Conservation (phyloP, 2,888 invertebrate species). For the Chrysodeixis includens region DNA sequence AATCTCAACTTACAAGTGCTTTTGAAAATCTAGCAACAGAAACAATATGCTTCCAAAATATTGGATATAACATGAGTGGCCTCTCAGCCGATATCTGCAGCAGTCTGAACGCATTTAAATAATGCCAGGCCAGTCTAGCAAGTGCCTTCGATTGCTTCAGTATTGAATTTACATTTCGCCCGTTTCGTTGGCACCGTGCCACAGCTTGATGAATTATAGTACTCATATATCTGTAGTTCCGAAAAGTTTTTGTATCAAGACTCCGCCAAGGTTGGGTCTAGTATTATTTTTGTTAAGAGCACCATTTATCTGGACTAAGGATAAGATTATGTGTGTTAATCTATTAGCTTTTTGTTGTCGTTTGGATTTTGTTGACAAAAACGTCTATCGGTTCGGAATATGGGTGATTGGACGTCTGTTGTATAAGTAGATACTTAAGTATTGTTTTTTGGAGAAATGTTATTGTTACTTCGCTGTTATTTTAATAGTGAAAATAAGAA, state of each 20-base stretch:
- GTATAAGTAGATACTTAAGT: background rate
- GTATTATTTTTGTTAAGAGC: constrained; percentile 33
- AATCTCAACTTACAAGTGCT: background rate
- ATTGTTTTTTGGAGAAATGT: background rate
- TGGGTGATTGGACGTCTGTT: background rate
- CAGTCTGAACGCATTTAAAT: constrained; percentile 61
- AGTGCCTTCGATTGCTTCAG: constrained; percentile 64
- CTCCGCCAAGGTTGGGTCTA: constrained; percentile 37
- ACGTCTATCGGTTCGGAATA: background rate
- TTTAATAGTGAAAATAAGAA: no score
- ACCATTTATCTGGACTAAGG: constrained; percentile 28
- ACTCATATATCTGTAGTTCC: constrained; percentile 60
- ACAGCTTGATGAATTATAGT: constrained; percentile 68
- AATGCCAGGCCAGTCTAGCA: constrained; percentile 42
- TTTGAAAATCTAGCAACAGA: constrained; percentile 10
- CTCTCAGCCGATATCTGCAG: constrained; percentile 37
- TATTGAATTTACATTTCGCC: constrained; percentile 73
- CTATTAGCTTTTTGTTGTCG: constrained; percentile 19
- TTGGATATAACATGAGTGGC: constrained; percentile 14
- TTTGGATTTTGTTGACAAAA: background rate
- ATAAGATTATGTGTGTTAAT: constrained; percentile 19
- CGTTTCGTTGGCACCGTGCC: constrained; percentile 63
- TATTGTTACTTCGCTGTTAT: no score
- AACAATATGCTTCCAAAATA: constrained; percentile 16
- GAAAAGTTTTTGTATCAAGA: constrained; percentile 38